Evolutionary conservation across 1,140 invertebrate species (phyloP).

Genomic region (Panagrolaimus sp.): DNA sequence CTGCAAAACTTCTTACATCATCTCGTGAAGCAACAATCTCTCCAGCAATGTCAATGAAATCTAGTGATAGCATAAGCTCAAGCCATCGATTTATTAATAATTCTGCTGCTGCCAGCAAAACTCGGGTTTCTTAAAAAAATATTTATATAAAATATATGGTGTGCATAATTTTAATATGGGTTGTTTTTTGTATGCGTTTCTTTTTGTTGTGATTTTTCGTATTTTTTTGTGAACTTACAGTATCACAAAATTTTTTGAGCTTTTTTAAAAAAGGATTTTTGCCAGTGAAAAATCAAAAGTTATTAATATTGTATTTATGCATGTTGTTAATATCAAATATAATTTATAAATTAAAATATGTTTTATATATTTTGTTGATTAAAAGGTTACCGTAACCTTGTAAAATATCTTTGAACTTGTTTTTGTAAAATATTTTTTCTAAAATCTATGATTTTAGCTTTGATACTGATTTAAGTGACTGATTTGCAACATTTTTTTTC

Average conservation of each 20-base stretch:
- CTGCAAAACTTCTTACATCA: neutral
- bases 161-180: slow-evolving; percentile 9
- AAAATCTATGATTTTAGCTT: neutral
- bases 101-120: neutral
- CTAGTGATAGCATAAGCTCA: neutral
- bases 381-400: slow-evolving; percentile 8
- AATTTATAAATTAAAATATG: too few species aligned
- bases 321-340: too few species aligned
- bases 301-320: too few species aligned
- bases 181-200: too few species aligned
- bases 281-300: too few species aligned
- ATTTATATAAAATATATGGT: too few species aligned
- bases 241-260: too few species aligned
- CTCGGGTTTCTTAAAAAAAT: slow-evolving; percentile 5
- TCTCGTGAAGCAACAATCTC: slow-evolving; percentile 2
- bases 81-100: neutral
- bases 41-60: neutral
- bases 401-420: slow-evolving; percentile 11
- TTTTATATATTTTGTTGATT: neutral
- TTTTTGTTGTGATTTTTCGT: neutral
- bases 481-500: neutral
- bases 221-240: neutral
- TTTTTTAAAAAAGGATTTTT: too few species aligned
- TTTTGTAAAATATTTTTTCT: slow-evolving; percentile 16
- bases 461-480: neutral